Percentiles rank a stretch among this genome's conserved stretches.
These are phyloP conservation scores for Denticeps clupeoides DNA, from an alignment of 2,797 vertebrate species.

Conservation along the genomic window DNA sequence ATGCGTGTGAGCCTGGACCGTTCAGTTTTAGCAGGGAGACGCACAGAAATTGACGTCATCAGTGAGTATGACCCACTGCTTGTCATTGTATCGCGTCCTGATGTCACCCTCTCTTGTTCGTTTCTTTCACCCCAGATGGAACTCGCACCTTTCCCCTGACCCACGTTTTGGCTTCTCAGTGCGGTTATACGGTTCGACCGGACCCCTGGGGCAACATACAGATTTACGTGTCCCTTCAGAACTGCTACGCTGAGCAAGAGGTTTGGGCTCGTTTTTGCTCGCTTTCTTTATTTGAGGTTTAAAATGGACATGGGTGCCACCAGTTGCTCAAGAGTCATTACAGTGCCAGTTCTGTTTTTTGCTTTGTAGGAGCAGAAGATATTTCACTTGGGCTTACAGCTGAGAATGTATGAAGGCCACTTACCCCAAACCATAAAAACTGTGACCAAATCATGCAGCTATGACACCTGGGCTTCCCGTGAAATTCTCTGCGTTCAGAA, in stretches of 20 bases:
- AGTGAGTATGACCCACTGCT: slow-evolving; percentile 41
- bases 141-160: slow-evolving; percentile 38
- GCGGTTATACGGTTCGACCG: slow-evolving; percentile 64
- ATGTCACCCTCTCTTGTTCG: not conserved
- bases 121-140: slow-evolving; percentile 46
- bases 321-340: too few species aligned
- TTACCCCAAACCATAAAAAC: slow-evolving; percentile 34
- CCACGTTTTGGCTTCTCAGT: slow-evolving; percentile 53
- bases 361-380: too few species aligned
- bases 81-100: not conserved
- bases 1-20: slow-evolving; percentile 51
- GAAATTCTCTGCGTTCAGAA: slow-evolving; percentile 68
- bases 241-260: slow-evolving; percentile 55
- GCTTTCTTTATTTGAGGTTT: too few species aligned
- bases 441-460: slow-evolving; percentile 52
- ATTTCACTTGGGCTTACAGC: slow-evolving; percentile 52
- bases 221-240: slow-evolving; percentile 58
- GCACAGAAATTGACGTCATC: slow-evolving; percentile 52
- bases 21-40: slow-evolving; percentile 47
- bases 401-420: slow-evolving; percentile 36
- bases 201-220: slow-evolving; percentile 55
- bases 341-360: too few species aligned
- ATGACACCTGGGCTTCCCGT: slow-evolving; percentile 46
- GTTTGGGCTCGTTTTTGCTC: slow-evolving; percentile 36
- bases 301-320: too few species aligned